Evolutionary conservation across 2,113 vertebrate genomes (phyloP), one percentile per base, ranked within the genome.

Genomic region (Halichoerus grypus): DNA sequence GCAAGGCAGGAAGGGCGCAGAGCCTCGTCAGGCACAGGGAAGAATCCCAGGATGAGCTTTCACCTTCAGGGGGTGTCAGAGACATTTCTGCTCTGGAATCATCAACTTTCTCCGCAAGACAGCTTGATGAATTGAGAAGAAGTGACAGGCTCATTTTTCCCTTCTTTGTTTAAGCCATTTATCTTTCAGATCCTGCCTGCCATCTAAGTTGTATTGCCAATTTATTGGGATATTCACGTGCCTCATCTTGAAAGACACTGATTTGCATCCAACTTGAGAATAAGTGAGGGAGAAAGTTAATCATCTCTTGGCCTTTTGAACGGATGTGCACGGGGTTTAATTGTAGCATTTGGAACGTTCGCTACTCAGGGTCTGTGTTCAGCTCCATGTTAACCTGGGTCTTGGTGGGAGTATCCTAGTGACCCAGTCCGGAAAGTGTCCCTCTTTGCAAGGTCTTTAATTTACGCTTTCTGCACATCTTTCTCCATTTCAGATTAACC

Each of bases 81-180:
- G 61, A 6, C 61, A 2, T 10, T n/a, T 55, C 91, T 85, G 71
- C 87, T 55, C 26, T 0, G 0, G 77, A 11, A 51, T 82, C 94
- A 76, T 88, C 13, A 51, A 1, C 81, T 67, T 88, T 94, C 69
- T 85, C 0, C 1, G 19, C 1, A 7, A 63, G 93, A 33, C 71
- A 31, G 87, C 42, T 84, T 3, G 59, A 97, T 53, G 97, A 95
- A 85, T 67, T 92, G 69, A 74, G 92, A 71, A 96, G 96, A 97
- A 97, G 96, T 76, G 93, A 81, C 59, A 79, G 93, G 92, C 85
- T 97, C 98, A 46, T 95, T 97, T 98, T 93, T 89, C 81, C 92
- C 93, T 67, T 83, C 98, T 97, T 94, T 94, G 97, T 97, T 97
- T 92, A 95, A 97, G 97, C 84, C 94, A 94, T 98, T 97, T 95